Percentiles rank a stretch among this genome's conserved stretches.
Conservation (phyloP, 2,888 invertebrate genomes). For the Fragum sueziense region DNA sequence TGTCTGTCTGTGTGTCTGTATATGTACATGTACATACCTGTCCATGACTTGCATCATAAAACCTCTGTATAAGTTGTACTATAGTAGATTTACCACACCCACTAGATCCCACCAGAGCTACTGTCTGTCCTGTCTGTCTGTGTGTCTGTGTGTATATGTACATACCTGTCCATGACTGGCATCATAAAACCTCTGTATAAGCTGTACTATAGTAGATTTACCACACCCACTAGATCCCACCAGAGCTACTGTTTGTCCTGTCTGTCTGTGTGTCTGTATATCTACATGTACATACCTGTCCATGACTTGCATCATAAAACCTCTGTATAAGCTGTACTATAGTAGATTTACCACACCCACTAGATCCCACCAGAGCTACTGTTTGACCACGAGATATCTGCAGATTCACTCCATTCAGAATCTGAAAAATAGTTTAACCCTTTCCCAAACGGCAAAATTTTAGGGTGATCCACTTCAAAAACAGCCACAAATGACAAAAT, state of each 20-base stretch:
- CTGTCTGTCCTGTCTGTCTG: conserved; percentile 81
- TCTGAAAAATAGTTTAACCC: conserved; percentile 61
- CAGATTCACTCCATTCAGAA: conserved; percentile 81
- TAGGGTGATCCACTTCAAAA: no score
- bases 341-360: conserved; percentile 95
- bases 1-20: no score
- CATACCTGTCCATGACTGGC: conserved; percentile 74
- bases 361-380: conserved; percentile 85
- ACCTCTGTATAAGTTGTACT: conserved; percentile 91
- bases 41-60: conserved; percentile 86
- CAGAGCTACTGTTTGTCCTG: conserved; percentile 80
- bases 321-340: conserved; percentile 92
- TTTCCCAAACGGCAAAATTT: no score
- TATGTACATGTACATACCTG: conserved; percentile 69
- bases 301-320: conserved; percentile 86
- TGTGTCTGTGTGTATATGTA: no score
- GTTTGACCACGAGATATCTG: conserved; percentile 79
- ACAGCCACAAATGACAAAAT: no score
- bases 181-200: conserved; percentile 92
- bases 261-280: no score
- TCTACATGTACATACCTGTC: conserved; percentile 71
- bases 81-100: conserved; percentile 96
- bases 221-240: conserved; percentile 92
- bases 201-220: conserved; percentile 93
- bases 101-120: conserved; percentile 86